These are phyloP conservation scores for Cepphus grylle DNA, from an alignment of 2,113 vertebrate genomes.

Conservation along the genomic window DNA sequence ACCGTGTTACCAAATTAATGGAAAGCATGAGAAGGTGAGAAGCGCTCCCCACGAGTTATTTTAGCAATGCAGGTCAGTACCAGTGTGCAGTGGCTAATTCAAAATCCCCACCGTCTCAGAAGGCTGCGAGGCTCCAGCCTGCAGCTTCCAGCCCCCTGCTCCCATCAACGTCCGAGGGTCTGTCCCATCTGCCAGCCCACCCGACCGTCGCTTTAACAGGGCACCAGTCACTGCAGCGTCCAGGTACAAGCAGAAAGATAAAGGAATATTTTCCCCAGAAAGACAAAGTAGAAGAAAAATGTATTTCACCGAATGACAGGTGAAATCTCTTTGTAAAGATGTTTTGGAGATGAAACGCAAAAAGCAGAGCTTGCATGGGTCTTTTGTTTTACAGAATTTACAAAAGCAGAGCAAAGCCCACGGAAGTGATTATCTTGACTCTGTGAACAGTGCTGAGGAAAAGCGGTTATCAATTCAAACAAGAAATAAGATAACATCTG, in stretches of 20 bases:
- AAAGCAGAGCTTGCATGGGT: background rate
- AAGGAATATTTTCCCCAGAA: background rate
- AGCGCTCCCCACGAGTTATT: background rate
- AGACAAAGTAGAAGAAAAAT: background rate
- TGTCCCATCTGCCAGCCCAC: background rate
- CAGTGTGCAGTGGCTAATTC: background rate
- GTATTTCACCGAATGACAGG: background rate
- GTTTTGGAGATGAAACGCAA: background rate
- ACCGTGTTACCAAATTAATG: constrained; percentile 4
- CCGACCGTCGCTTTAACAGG: background rate
- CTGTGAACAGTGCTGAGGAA: background rate
- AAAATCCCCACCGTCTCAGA: background rate
- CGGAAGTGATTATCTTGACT: background rate
- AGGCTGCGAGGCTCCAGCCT: background rate
- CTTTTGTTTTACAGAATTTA: background rate
- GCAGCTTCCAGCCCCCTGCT: background rate
- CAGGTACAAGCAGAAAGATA: background rate
- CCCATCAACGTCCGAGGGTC: accelerated
- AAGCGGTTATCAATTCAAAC: background rate
- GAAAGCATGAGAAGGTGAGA: background rate
- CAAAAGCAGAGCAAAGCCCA: background rate
- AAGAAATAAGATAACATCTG: background rate
- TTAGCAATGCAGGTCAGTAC: background rate
- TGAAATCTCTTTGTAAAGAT: background rate
- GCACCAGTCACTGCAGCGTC: background rate